A percentile compares a stretch with the other conserved stretches of the same genome.
These are phyloP conservation scores for Gymnocephalus cernua DNA, from an alignment of 2,113 vertebrate species.

Conservation along the genomic window DNA sequence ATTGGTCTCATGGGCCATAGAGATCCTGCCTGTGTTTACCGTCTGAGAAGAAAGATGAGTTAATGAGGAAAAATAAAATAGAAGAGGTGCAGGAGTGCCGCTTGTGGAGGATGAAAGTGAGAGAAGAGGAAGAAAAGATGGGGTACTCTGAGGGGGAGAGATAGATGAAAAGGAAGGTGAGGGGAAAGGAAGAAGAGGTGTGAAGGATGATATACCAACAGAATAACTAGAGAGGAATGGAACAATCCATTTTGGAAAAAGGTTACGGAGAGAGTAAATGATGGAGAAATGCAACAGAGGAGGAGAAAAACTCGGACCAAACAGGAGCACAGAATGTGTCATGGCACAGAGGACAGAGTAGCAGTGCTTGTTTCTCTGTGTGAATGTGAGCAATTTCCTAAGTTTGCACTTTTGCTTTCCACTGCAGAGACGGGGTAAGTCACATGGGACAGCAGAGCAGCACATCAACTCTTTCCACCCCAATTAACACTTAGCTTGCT, in stretches of 20 bases:
- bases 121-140: neutral
- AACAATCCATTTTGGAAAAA: slow-evolving; percentile 2
- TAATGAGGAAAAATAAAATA: neutral
- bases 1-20: neutral
- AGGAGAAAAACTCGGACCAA: neutral
- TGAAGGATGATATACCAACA: slow-evolving; percentile 1
- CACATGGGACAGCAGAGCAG: slow-evolving; percentile 60
- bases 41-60: neutral
- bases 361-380: slow-evolving; percentile 9
- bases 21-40: neutral
- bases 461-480: slow-evolving; percentile 73
- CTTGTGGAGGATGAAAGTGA: neutral
- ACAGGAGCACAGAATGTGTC: slow-evolving; percentile 14
- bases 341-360: neutral
- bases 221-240: slow-evolving; percentile 11
- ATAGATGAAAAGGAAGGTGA: neutral
- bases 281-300: neutral
- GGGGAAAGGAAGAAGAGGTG: neutral
- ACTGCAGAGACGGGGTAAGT: slow-evolving; percentile 31
- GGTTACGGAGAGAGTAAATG: neutral
- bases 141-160: neutral
- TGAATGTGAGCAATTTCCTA: slow-evolving; percentile 30
- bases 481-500: slow-evolving; percentile 78
- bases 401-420: slow-evolving; percentile 46
- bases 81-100: neutral